Percentiles rank a stretch among this genome's conserved stretches.
These are phyloP conservation scores for Myrmophylax atrothorax DNA, from an alignment of 2,113 vertebrate species.

Conservation along the genomic window DNA sequence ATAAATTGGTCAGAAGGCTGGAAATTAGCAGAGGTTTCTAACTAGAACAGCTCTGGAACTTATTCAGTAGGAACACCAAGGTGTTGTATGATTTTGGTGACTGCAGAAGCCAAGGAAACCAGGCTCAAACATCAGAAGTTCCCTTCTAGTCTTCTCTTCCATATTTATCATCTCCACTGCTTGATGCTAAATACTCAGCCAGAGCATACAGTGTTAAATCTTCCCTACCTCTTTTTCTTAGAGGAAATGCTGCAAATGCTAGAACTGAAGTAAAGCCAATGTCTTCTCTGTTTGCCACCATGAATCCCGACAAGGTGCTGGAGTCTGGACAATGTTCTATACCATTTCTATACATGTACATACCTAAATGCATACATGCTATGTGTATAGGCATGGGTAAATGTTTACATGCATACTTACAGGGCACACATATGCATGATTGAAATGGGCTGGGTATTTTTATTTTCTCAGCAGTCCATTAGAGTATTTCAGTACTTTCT, in stretches of 20 bases:
- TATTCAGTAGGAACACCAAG: not conserved
- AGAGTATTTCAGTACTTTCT: not conserved
- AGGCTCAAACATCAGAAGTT: not conserved
- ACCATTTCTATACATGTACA: not conserved
- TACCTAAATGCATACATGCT: accelerated
- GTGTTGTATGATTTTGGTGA: not conserved
- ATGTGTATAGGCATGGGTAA: not conserved
- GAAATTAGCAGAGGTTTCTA: not conserved
- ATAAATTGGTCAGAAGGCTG: not conserved
- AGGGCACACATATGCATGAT: not conserved
- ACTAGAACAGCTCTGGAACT: not conserved
- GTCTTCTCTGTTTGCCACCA: not conserved
- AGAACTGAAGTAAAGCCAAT: not conserved
- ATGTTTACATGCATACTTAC: not conserved
- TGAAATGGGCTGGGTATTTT: not conserved
- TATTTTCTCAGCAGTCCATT: not conserved
- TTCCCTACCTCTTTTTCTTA: not conserved
- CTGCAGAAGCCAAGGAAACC: not conserved
- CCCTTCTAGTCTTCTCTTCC: not conserved
- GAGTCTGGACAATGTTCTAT: not conserved
- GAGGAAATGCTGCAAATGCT: not conserved
- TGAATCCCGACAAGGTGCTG: not conserved
- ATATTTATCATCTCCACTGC: not conserved
- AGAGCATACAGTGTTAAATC: not conserved
- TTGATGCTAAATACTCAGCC: not conserved